Percentiles rank a stretch among this genome's conserved stretches.
These are phyloP conservation scores for Aptenodytes forsteri DNA, from an alignment of 2,113 vertebrate genomes.

Conservation along the genomic window DNA sequence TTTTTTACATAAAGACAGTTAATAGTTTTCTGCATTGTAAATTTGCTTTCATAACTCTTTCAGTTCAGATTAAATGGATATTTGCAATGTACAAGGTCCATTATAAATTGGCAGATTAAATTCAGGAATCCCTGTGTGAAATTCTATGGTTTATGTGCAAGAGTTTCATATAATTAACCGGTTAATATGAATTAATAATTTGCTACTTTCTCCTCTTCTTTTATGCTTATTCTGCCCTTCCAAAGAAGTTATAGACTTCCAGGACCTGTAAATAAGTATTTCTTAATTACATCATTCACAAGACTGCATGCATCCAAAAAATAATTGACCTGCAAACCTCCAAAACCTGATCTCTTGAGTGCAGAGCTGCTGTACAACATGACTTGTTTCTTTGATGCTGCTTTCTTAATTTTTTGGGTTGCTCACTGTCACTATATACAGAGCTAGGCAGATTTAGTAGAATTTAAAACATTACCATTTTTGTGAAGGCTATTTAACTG, in stretches of 20 bases:
- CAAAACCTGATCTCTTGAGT: not conserved
- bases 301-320: not conserved
- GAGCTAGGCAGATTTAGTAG: not conserved
- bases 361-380: not conserved
- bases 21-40: not conserved
- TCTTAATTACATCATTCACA: not conserved
- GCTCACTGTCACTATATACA: not conserved
- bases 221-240: not conserved
- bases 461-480: not conserved
- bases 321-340: not conserved
- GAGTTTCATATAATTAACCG: not conserved
- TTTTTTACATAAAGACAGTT: not conserved
- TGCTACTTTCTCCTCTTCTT: not conserved
- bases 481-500: not conserved
- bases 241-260: not conserved
- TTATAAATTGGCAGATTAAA: not conserved
- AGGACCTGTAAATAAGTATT: not conserved
- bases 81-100: not conserved
- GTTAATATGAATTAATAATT: not conserved
- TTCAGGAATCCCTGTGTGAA: not conserved
- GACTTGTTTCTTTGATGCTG: not conserved
- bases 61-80: not conserved
- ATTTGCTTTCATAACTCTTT: not conserved
- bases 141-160: not conserved
- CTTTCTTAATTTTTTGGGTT: not conserved